Evolutionary conservation across 2,797 vertebrate genomes (phyloP), one percentile per base, ranked within the genome.

Genomic region (Phylloscopus collybita): DNA sequence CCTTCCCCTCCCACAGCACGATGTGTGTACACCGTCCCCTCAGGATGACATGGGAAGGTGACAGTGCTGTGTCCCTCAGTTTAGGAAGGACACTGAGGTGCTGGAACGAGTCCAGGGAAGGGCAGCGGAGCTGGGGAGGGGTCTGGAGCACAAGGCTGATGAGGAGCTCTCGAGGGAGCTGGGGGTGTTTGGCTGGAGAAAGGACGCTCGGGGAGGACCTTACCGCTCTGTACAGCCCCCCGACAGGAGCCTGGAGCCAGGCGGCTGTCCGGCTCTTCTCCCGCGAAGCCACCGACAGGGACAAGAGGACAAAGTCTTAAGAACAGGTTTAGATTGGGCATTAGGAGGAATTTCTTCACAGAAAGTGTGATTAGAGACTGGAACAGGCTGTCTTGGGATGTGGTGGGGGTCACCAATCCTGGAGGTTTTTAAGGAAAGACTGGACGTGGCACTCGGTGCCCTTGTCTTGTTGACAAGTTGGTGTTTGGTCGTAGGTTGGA

Each of bases 221-320:
- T 1, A 7, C 1, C 1, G 11, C 57, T 54, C 29, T 13, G 36
- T 2, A 25, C 38, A 51, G 0, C 23, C 16, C 30, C 44, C 40
- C 2, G 5, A 8, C 10, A 8, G 40, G 30, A 79, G 54, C 26
- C 5, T 22, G 54, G 0, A 13, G 76, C 54, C 45, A 1, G 25
- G 10, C 3, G 10, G 25, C 13, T 7, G 40, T 29, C 29, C 3
- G 54, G 34, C 34, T 32, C 26, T 54, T 22, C 70, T 74, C 15
- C 40, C 30, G 5, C 32, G 18, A 10, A 54, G 42, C 13, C 54
- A 42, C 51, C 4, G 1, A 23, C 34, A 42, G 22, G 22, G 34
- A 69, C n/a, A 42, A 14, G 30, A 40, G 26, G 11, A 67, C 8
- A 44, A 0, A 3, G n/a, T 5, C 47, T n/a, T 29, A 51, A 51